Conservation (phyloP, 2,113 vertebrate species). For the Semnopithecus entellus region DNA sequence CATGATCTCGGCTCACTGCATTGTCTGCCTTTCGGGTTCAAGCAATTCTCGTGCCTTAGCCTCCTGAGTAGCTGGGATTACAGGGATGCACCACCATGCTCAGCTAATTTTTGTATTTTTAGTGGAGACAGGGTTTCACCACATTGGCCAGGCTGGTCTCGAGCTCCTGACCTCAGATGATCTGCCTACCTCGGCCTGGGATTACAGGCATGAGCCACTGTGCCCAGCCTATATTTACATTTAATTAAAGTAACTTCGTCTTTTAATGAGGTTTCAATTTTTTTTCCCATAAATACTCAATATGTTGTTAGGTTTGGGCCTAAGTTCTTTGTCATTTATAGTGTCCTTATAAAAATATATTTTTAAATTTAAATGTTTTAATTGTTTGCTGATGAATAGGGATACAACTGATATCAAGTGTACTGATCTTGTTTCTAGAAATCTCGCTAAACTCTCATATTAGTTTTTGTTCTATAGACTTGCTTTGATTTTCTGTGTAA, state of each 20-base stretch:
- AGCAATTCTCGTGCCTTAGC: too few relatives aligned
- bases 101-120: too few relatives aligned
- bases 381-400: not conserved
- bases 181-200: too few relatives aligned
- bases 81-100: too few relatives aligned
- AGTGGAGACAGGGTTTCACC: too few relatives aligned
- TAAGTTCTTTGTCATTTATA: not conserved
- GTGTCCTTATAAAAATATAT: not conserved
- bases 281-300: not conserved
- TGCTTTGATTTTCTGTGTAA: not conserved
- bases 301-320: not conserved
- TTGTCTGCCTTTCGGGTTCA: too few relatives aligned
- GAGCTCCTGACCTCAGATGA: too few relatives aligned
- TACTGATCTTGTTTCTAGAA: not conserved
- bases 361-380: not conserved
- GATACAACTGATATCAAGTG: not conserved
- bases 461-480: not conserved
- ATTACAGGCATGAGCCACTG: too few relatives aligned
- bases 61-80: too few relatives aligned
- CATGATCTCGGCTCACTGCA: too few relatives aligned
- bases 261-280: not conserved
- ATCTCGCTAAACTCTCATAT: not conserved
- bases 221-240: too few relatives aligned
- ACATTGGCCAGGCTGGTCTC: too few relatives aligned
- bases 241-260: not conserved